Evolutionary conservation across 2,113 vertebrate species (phyloP).

Genomic region (Dascyllus trimaculatus): DNA sequence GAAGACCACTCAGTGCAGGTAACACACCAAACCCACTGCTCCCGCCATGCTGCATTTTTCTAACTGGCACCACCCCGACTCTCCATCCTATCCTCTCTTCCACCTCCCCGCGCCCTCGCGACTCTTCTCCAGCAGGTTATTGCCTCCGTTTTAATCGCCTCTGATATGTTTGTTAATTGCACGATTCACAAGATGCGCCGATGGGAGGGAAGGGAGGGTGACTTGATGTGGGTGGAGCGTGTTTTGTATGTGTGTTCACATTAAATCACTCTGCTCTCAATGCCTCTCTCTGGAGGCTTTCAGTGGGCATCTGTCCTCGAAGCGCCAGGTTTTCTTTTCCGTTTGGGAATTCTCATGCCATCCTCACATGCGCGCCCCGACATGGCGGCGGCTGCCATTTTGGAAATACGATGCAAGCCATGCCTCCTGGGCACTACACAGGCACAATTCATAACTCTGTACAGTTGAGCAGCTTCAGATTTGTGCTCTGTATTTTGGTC

Average conservation of each 20-base stretch:
- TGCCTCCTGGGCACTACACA: constrained; percentile 24
- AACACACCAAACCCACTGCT: constrained; percentile 65
- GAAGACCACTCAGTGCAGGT: constrained; percentile 79
- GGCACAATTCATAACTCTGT: background rate
- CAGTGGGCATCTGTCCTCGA: constrained; percentile 80
- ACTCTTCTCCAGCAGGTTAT: constrained; percentile 14
- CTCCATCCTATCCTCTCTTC: constrained; percentile 26
- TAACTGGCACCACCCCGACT: constrained; percentile 18
- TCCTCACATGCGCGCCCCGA: constrained; percentile 62
- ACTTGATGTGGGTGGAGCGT: constrained; percentile 68
- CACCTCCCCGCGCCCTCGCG: constrained; percentile 15
- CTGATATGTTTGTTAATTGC: constrained; percentile 82
- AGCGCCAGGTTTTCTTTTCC: constrained; percentile 63
- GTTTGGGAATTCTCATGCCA: constrained; percentile 79
- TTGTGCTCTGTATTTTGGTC: background rate
- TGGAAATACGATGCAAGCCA: constrained; percentile 48
- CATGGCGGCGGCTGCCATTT: constrained; percentile 82
- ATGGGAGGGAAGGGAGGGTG: constrained; percentile 76
- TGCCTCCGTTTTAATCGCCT: constrained; percentile 77
- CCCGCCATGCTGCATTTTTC: constrained; percentile 40
- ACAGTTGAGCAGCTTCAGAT: background rate
- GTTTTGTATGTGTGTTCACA: constrained; percentile 77
- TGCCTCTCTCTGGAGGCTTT: constrained; percentile 77
- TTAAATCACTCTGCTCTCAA: constrained; percentile 82
- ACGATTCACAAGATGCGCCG: constrained; percentile 66